Evolutionary conservation across 2,888 invertebrate genomes (phyloP), one percentile per base, ranked within the genome.

Genomic region (Callimorpha dominula): DNA sequence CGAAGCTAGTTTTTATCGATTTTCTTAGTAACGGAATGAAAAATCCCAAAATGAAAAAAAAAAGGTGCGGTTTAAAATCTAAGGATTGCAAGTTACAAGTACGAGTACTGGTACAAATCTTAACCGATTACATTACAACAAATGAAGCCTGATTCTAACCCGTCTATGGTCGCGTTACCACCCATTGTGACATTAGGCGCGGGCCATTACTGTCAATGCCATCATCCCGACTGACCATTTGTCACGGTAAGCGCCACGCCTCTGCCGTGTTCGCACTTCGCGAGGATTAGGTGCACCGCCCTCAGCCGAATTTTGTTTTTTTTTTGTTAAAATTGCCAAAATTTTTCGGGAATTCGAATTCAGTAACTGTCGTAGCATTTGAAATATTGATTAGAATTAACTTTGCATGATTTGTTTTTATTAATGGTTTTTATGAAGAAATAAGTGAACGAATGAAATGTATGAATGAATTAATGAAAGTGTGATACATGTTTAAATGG

Each of bases 221-320:
- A 87, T 89, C 90, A 91, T 89, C 87, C 87, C 82, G 81, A 70
- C 83, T 88, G 90, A 87, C 89, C 90, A 91, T 91, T 91, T 90
- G 89, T 91, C 91, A 91, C 88, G 78, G 83, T 65, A 85, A 80
- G 78, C 78, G 84, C 81, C 88, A 88, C 90, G 90, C 90, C 90
- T 87, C 85, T 83, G 82, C 83, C 84, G 80, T 86, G 88, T 87
- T 81, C 85, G 86, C 85, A 85, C 81, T 88, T 86, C 81, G 82
- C 78, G 81, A 71, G 84, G 81, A 84, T 85, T 83, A 80, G 31
- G 31, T 31, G 31, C 76, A 81, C 80, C 82, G 84, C 78, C 78
- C 76, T 77, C 74, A 78, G 71, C 81, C 82, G 83, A 82, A 84
- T 82, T 82, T 74, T 70, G 67, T 70, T 76, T 80, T 79, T 78